Base-by-base conservation (phyloP, 1,140 invertebrate genomes). In the Cephus cinctus region DNA sequence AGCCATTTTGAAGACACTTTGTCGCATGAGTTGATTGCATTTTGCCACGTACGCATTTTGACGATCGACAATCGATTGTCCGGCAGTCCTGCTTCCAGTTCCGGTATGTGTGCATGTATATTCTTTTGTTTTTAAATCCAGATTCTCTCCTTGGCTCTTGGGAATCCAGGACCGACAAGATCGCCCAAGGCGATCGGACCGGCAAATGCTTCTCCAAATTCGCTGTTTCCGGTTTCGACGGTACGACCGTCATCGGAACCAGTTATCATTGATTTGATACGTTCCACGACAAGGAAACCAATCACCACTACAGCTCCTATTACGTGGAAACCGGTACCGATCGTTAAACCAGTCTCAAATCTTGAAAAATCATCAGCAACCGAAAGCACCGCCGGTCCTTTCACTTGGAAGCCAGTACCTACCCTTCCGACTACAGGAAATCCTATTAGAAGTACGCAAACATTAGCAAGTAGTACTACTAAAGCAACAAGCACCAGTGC, bases 111-210 rank as follows among this genome's bases (percentile, higher is more conserved):
- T 35, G 30, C 20, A 12, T 12, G 2, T 20, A 20, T 20, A 15
- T 35, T 47, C 23, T 31, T 19, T 2, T 5, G 42, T 23, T 1
- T 5, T 19, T 8, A 44, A 52, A 52, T 54, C 0, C 32, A 77
- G 74, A 77, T 77, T 6, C 59, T 77, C 19, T 65, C 65, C 1
- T 42, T 75, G 18, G 74, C 72, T 4, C 45, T 77, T 12, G 59
- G 43, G 2, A 63, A 58, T 19, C 45, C 55, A 3, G 67, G 67
- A 15, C 67, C 70, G 8, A 73, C 69, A 20, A 65, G 70, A 43
- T 55, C 67, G 2, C 63, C 72, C 21, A 77, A 76, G 55, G 72
- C 73, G 0, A 69, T 76, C 45, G 61, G 64, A 25, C 2, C 32
- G 9, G 35, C 49, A 0, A 69, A 63, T 25, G 46, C 9, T 4